Base-by-base conservation (phyloP, 2,888 invertebrate species). In the Pristionchus maxplancki region DNA sequence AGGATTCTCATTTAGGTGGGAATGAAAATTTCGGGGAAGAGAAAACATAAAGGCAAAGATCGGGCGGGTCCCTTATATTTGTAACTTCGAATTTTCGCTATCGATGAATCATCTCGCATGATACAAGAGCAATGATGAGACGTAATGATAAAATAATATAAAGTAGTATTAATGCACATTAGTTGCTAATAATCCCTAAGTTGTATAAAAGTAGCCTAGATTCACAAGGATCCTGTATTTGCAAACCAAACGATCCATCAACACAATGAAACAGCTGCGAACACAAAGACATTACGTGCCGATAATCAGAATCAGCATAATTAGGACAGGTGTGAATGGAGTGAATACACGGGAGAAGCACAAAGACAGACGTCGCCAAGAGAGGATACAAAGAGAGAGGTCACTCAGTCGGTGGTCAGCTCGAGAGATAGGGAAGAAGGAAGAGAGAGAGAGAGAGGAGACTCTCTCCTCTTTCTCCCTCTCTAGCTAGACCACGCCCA, bases 401-500 rank as follows among this genome's bases (percentile, higher is more conserved):
- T 62, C 85, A 64, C 62, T 85, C 85, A 62, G 28, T 85, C 78
- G 28, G 78, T 78, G 78, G 78, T 48, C 78, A 78, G 5, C 11
- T 20, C 44, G 20, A 37, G 71, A 74, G 71, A 62, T 17, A 53
- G 34, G 15, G 34, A n/a, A 83, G 53, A 83, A 1, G 58, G 34
- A 20, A 37, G 53, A 44, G 44, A 37, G 62, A 44, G 44, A 44
- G 6, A 11, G 44, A 44, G 44, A 11, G 82, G 64, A 37, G n/a
- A 40, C 85, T 64, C 85, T 17, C 44, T 83, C 50, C 50, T n/a
- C 53, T 37, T 34, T 50, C 81, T 67, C 85, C n/a, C 40, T 31
- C 71, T 31, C 86, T 71, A 37, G 28, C 71, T 34, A 34, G 40
- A 50, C 86, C 71, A 40, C 86, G 86, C 86, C 86, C 86, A 67